A percentile compares a stretch with the other conserved stretches of the same genome.
These are phyloP conservation scores for Cynocephalus volans DNA, from an alignment of 2,113 vertebrate species.

Conservation along the genomic window DNA sequence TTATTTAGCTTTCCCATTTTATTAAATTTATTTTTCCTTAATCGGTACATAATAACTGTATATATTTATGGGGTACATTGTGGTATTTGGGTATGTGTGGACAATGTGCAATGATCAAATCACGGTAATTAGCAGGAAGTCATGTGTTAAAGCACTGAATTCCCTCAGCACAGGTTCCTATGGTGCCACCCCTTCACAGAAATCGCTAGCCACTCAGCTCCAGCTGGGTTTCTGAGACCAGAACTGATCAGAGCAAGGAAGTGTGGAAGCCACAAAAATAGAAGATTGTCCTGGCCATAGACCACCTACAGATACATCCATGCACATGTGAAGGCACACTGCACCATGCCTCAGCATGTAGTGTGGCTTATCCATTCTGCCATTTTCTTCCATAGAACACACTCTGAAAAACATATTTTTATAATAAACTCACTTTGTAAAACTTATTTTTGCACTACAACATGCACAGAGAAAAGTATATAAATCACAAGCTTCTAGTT, in stretches of 20 bases:
- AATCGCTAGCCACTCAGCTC: neutral
- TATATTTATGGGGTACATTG: too few species aligned
- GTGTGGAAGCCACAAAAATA: neutral
- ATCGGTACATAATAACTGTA: too few species aligned
- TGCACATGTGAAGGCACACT: neutral
- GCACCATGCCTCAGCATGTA: rapidly evolving
- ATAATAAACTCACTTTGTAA: neutral
- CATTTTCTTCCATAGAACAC: neutral
- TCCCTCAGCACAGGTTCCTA: neutral
- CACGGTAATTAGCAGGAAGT: too few species aligned
- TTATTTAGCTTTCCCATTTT: too few species aligned
- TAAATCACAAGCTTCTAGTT: neutral
- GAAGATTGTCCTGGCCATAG: neutral
- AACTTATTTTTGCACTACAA: neutral
- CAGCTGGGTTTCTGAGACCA: neutral
- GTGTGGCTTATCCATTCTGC: neutral
- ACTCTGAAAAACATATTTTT: neutral
- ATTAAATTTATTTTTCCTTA: too few species aligned
- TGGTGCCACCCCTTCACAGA: neutral
- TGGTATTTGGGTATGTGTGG: too few species aligned
- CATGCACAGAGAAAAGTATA: neutral
- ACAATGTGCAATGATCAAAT: too few species aligned
- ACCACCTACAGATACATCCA: neutral
- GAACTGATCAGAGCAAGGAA: neutral
- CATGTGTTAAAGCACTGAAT: neutral